Percentiles rank a stretch among this genome's conserved stretches.
phyloP scores from a whole-genome alignment of 2,797 vertebrate genomes.

The Enteromius radiatus region DNA sequence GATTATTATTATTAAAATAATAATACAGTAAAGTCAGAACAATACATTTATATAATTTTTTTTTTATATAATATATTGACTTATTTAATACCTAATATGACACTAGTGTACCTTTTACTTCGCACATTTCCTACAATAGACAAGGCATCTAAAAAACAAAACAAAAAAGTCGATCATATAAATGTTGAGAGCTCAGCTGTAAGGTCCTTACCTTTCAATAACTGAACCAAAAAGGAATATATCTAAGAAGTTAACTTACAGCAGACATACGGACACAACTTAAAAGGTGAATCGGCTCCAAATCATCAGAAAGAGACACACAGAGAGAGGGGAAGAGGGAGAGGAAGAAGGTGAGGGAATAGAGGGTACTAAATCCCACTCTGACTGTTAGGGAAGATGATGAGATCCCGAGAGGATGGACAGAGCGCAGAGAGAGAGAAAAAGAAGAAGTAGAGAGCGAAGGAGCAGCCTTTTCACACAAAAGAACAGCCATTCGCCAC shows the following conservation, averaged over 20 bases:
- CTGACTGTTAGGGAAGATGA: conserved; percentile 97
- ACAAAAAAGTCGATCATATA: conserved; percentile 63
- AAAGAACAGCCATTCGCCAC: conserved; percentile 86
- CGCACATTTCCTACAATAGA: background rate
- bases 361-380: conserved; percentile 90
- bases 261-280: background rate
- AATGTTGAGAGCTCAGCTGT: conserved; percentile 60
- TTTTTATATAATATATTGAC: background rate
- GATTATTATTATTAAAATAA: background rate
- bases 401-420: conserved; percentile 89
- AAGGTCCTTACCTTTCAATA: conserved; percentile 53
- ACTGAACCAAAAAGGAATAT: background rate
- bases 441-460: conserved; percentile 31
- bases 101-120: background rate
- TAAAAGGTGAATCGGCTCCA: conserved; percentile 70
- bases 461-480: conserved; percentile 86
- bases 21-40: background rate
- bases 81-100: background rate
- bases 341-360: conserved; percentile 80
- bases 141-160: conserved; percentile 48
- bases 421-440: conserved; percentile 69
- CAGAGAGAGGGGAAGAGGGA: conserved; percentile 49
- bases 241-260: background rate
- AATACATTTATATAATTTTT: background rate
- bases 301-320: conserved; percentile 52